A percentile compares a stretch with the other conserved stretches of the same genome.
phyloP scores from a whole-genome alignment of 2,888 invertebrate species.

The Muschampia staudingeri region DNA sequence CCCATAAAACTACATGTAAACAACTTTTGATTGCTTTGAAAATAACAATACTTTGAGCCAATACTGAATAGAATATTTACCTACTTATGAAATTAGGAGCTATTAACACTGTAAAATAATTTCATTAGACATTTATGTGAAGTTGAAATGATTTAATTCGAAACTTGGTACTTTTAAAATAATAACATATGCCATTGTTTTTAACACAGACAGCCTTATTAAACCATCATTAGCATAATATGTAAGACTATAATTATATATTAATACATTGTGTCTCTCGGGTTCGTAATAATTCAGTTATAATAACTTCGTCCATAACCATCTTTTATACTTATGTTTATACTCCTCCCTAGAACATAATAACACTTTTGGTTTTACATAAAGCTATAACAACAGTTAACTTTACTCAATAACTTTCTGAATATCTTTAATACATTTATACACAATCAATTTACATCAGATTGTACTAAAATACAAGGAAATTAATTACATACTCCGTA shows the following conservation, averaged over 20 bases:
- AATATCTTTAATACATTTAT: constrained; percentile 79
- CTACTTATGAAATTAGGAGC: constrained; percentile 57
- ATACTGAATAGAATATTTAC: constrained; percentile 80
- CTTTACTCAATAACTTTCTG: constrained; percentile 83
- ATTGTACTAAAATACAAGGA: constrained; percentile 74
- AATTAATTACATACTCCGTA: constrained; percentile 71
- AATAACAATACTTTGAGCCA: constrained; percentile 87
- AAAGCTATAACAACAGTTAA: constrained; percentile 90
- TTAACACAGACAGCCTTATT: not conserved
- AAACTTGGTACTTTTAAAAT: not conserved
- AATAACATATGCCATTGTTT: constrained; percentile 9
- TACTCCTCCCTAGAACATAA: constrained; percentile 85
- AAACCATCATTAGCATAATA: constrained; percentile 13
- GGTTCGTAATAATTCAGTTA: constrained; percentile 7
- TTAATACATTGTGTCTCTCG: constrained; percentile 33
- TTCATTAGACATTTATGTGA: not conserved
- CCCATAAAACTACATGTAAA: constrained; percentile 56
- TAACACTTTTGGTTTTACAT: constrained; percentile 90
- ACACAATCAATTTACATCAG: constrained; percentile 61
- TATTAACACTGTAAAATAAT: constrained; percentile 12
- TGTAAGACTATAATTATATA: constrained; percentile 18
- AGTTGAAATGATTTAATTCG: not conserved
- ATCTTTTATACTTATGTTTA: constrained; percentile 53
- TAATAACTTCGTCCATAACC: constrained; percentile 27
- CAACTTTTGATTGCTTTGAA: constrained; percentile 60